phyloP scores from a whole-genome alignment of 2,113 vertebrate species.

The Amblyornis subalaris region DNA sequence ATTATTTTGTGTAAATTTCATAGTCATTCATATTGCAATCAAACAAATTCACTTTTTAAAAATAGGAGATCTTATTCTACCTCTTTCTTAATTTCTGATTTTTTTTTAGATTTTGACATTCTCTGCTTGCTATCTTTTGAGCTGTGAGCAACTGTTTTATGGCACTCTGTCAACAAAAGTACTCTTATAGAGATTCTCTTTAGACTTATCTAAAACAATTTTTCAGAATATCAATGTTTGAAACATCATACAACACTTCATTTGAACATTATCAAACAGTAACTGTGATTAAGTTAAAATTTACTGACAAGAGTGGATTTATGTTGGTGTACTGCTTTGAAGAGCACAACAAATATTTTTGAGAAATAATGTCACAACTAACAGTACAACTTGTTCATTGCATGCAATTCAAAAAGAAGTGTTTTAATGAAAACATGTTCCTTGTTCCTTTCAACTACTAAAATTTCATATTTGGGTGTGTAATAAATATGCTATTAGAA shows the following conservation, averaged over 20 bases:
- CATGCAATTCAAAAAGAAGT: background rate
- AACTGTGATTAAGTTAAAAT: conserved; percentile 64
- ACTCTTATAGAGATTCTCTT: conserved; percentile 13
- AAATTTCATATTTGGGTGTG: background rate
- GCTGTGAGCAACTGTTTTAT: background rate
- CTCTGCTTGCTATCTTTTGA: background rate
- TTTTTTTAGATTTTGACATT: background rate
- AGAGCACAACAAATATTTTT: conserved; percentile 57
- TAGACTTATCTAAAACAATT: conserved; percentile 61
- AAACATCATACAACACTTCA: conserved; percentile 44
- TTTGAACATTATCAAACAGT: conserved; percentile 54
- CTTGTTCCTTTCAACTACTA: background rate
- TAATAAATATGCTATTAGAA: background rate
- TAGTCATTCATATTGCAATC: background rate
- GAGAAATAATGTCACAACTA: conserved; percentile 48
- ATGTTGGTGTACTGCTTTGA: conserved; percentile 48
- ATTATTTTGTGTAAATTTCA: background rate
- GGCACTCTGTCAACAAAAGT: conserved; percentile 24
- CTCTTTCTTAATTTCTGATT: background rate
- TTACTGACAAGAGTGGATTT: conserved; percentile 52
- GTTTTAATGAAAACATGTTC: background rate
- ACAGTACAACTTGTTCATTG: conserved; percentile 25
- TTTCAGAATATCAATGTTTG: conserved; percentile 26
- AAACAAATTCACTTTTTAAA: background rate
- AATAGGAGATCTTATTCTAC: background rate